These are phyloP conservation scores for Hippocampus comes DNA, from an alignment of 2,113 vertebrate species.

Conservation along the genomic window DNA sequence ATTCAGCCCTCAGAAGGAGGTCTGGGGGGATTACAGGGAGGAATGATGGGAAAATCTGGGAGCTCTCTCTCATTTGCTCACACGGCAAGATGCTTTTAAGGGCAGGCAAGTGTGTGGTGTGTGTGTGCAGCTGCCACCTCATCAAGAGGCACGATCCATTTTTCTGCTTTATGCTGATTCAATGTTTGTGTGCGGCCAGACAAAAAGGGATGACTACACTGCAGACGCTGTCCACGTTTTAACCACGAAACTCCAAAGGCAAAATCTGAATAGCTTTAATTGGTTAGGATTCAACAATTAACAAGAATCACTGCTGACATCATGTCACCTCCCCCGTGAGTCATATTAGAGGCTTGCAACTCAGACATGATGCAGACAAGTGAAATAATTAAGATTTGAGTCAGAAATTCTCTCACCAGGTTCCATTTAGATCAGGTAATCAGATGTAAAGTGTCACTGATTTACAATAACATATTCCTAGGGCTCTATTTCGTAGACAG, in stretches of 20 bases:
- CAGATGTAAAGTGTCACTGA: background rate
- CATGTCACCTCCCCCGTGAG: constrained; percentile 10
- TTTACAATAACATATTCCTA: background rate
- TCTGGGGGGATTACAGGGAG: constrained; percentile 68
- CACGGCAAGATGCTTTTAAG: constrained; percentile 66
- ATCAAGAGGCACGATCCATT: constrained; percentile 52
- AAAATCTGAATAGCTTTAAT: constrained; percentile 26
- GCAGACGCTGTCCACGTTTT: constrained; percentile 12
- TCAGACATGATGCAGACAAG: background rate
- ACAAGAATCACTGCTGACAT: constrained; percentile 38
- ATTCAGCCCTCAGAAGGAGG: constrained; percentile 63
- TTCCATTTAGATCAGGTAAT: background rate
- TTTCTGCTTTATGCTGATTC: constrained; percentile 47
- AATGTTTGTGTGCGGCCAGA: constrained; percentile 34
- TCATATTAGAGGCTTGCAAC: background rate
- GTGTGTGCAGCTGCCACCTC: constrained; percentile 45
- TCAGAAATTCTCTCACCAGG: background rate
- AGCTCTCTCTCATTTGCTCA: constrained; percentile 63
- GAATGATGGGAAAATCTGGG: constrained; percentile 69
- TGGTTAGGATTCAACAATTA: constrained; percentile 34
- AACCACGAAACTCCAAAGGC: constrained; percentile 14
- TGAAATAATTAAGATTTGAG: background rate
- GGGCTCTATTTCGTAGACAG: too few relatives aligned
- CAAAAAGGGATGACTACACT: constrained; percentile 14
- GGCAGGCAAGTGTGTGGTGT: constrained; percentile 37